Conservation (phyloP, 2,113 vertebrate genomes). For the Oplegnathus fasciatus region DNA sequence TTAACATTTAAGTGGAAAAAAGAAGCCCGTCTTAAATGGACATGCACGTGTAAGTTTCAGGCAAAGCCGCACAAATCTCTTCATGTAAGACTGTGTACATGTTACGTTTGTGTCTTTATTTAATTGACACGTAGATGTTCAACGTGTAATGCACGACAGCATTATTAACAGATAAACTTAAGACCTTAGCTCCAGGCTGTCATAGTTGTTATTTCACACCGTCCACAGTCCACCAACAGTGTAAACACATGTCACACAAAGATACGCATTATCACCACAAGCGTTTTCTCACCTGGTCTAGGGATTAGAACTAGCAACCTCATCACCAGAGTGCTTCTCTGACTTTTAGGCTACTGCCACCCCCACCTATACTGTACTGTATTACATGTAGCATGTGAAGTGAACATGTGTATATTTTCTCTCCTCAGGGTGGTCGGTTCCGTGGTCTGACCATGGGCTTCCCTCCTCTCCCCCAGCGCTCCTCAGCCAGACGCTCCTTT, state of each 20-base stretch:
- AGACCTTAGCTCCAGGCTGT: neutral
- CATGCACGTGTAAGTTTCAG: neutral
- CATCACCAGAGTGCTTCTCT: neutral
- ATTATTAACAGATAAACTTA: neutral
- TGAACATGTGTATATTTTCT: constrained; percentile 6
- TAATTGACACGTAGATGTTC: neutral
- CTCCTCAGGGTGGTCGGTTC: constrained; percentile 86
- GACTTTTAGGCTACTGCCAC: neutral
- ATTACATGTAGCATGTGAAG: neutral
- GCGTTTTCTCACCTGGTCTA: neutral
- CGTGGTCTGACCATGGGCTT: constrained; percentile 86
- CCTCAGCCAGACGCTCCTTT: constrained; percentile 89
- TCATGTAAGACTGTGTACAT: neutral
- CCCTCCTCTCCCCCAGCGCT: constrained; percentile 86
- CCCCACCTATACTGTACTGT: neutral
- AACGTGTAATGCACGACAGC: too few relatives aligned
- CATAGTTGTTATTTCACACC: neutral
- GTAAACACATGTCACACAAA: neutral
- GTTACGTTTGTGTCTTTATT: neutral
- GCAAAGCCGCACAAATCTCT: constrained; percentile 2
- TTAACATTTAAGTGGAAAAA: constrained; percentile 66
- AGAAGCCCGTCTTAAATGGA: constrained; percentile 2
- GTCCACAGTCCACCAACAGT: neutral
- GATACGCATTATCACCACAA: neutral
- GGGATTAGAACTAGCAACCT: neutral